These are phyloP conservation scores for Dasyornis broadbenti DNA, from an alignment of 2,113 vertebrate species.

Conservation along the genomic window DNA sequence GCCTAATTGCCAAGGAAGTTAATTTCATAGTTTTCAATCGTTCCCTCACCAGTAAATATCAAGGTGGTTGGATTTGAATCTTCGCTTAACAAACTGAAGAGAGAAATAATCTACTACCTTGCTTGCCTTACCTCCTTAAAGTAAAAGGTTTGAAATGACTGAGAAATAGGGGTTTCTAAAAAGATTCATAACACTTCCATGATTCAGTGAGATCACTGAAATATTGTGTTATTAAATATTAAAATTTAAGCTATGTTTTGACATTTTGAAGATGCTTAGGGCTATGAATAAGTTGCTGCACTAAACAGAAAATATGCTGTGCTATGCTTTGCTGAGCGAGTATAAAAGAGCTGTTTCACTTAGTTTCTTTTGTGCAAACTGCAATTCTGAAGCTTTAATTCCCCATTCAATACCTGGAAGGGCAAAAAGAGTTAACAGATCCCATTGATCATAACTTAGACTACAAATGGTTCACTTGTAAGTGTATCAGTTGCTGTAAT, in stretches of 20 bases:
- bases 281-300: neutral
- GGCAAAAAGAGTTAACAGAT: neutral
- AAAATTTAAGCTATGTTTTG: neutral
- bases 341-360: neutral
- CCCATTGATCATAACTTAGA: neutral
- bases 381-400: neutral
- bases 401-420: neutral
- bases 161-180: rapidly evolving
- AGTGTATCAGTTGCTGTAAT: neutral
- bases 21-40: neutral
- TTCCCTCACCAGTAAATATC: neutral
- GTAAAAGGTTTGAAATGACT: neutral
- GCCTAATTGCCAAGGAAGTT: neutral
- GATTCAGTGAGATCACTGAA: neutral
- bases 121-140: neutral
- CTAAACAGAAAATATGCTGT: neutral
- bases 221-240: neutral
- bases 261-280: neutral
- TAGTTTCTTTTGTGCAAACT: neutral
- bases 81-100: neutral
- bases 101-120: neutral
- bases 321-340: rapidly evolving
- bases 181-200: neutral
- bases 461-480: neutral
- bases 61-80: neutral